Evolutionary conservation across 2,113 vertebrate genomes (phyloP), one percentile per base, ranked within the genome.

Genomic region (Stigmatopora nigra): DNA sequence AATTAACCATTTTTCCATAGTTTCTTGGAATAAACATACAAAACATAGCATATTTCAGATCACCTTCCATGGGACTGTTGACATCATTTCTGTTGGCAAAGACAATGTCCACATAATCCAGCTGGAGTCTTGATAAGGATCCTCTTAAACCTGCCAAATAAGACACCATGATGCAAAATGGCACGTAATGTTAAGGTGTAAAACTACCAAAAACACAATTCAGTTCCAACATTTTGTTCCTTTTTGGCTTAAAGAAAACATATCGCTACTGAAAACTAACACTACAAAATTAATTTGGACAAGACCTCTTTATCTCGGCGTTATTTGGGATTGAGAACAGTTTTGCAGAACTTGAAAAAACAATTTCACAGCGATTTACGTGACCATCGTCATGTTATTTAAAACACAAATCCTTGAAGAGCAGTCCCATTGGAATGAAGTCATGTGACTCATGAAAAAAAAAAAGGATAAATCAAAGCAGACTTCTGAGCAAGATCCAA

Each of bases 21-120:
- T 31, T 31, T 31, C 25, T 31, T 31, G 25, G 25, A 31, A 31
- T 31, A 31, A 31, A 31, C 25, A 31, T 2, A 31, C 3, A 31
- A 31, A 31, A 31, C 25, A 31, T 31, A 31, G 15, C 31, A 20
- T 51, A 12, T 7, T 63, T 10, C 35, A 4, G 65, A 82, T 85
- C 76, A 95, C 94, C 94, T 88, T 96, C 94, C 93, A 94, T 93
- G 0, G 93, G 93, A 78, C 92, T 93, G 86, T 92, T 94, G 60
- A 93, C 92, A 7, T 95, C 94, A 22, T 90, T 93, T 64, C 92
- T 89, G 81, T 93, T 94, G 20, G 94, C 93, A 46, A 96, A 95
- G 48, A 96, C 87, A 0, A 96, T 92, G 78, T 96, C 94, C 63
- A 96, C 93, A 0, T 96, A 96, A 65, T 92, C 92, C 55, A 96